phyloP scores from a whole-genome alignment of 1,140 invertebrate genomes.

The Globodera rostochiensis region DNA sequence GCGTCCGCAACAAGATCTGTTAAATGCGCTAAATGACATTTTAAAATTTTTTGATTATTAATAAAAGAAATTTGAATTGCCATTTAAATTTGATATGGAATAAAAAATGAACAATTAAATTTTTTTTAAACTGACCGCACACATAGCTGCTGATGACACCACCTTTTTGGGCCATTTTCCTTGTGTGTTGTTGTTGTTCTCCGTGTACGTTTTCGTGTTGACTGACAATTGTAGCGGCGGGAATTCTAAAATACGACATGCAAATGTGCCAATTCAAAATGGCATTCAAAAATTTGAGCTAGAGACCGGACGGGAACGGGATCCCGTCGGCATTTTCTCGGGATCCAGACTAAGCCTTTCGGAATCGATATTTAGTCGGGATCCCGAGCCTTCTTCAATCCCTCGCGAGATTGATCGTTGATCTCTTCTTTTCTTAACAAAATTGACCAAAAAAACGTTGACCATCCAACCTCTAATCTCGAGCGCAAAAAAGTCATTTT shows the following conservation, averaged over 20 bases:
- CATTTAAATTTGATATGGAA: conserved; percentile 10
- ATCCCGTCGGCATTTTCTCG: no score
- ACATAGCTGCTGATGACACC: conserved; percentile 25
- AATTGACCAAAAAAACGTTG: no score
- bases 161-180: conserved; percentile 43
- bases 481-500: no score
- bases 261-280: not conserved
- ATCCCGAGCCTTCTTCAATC: no score
- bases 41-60: no score
- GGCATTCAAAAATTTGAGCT: no score
- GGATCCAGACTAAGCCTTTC: not conserved
- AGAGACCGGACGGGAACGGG: no score
- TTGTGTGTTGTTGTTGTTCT: conserved; percentile 45
- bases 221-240: conserved; percentile 36
- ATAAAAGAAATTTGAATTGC: not conserved
- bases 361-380: no score
- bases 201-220: not conserved
- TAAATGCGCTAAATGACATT: not conserved
- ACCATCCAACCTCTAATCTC: no score
- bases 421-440: no score
- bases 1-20: conserved; percentile 59
- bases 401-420: no score
- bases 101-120: not conserved
- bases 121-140: conserved; percentile 10
- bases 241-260: conserved; percentile 7